These are phyloP conservation scores for Bombylius major DNA, from an alignment of 2,888 invertebrate species.

Conservation along the genomic window DNA sequence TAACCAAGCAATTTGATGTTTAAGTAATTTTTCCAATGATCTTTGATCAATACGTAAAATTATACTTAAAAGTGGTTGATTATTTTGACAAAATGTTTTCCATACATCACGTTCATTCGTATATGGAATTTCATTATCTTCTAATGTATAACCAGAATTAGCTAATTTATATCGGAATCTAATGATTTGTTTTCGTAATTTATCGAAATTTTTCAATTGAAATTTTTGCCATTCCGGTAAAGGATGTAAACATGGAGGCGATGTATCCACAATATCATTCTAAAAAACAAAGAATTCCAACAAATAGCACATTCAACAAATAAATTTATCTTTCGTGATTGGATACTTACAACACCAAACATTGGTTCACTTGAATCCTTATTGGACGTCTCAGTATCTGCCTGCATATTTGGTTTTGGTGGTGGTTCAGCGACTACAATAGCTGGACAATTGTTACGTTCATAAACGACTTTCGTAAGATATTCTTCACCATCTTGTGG, in stretches of 20 bases:
- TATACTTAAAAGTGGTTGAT: conserved; percentile 26
- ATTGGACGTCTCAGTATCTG: background rate
- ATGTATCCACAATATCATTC: conserved; percentile 16
- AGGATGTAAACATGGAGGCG: conserved; percentile 23
- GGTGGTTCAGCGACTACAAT: conserved; percentile 24
- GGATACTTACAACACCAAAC: background rate
- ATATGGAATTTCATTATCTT: conserved; percentile 19
- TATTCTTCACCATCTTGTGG: conserved; percentile 32
- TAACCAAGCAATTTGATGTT: conserved; percentile 28
- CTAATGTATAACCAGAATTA: conserved; percentile 9
- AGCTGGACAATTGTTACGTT: conserved; percentile 29
- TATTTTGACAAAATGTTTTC: conserved; percentile 24
- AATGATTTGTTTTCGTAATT: conserved; percentile 19
- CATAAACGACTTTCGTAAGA: conserved; percentile 31
- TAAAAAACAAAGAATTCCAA: conserved; percentile 3
- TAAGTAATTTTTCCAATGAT: conserved; percentile 27
- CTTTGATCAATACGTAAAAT: conserved; percentile 29
- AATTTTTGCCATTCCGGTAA: conserved; percentile 30
- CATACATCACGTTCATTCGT: conserved; percentile 23
- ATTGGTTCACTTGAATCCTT: background rate
- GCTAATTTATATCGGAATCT: conserved; percentile 18
- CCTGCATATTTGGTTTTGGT: conserved; percentile 6
- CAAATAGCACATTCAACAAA: no score
- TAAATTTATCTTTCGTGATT: no score
- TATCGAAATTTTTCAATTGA: conserved; percentile 26